Percentiles rank a stretch among this genome's conserved stretches.
Conservation (phyloP, 2,113 vertebrate genomes). For the Sinosuthora webbiana region DNA sequence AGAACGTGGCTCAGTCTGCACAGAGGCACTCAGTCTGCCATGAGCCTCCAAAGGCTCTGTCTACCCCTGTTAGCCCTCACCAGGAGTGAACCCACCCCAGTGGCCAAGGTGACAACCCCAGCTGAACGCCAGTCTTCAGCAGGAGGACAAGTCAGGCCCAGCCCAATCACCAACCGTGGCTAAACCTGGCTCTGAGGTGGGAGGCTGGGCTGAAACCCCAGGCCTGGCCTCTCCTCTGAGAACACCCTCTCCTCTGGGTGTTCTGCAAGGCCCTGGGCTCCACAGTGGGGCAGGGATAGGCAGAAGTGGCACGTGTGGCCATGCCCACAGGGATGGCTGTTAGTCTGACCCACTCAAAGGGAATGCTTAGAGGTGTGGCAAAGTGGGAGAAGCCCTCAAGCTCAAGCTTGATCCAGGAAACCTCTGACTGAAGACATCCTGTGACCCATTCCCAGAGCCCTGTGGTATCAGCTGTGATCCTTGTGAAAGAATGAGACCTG, state of each 20-base stretch:
- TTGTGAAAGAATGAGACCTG: neutral
- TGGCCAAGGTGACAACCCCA: neutral
- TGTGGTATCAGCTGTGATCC: fast-evolving
- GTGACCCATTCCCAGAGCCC: neutral
- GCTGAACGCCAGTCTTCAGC: neutral
- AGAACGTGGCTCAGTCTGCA: neutral
- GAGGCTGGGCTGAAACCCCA: neutral
- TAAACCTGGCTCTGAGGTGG: neutral
- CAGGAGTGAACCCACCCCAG: neutral
- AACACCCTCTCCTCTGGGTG: no score
- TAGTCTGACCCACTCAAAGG: neutral
- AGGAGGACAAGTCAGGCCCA: neutral
- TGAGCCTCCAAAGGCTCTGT: neutral
- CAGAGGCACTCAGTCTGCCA: neutral
- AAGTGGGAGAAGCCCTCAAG: neutral
- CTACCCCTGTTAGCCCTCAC: neutral
- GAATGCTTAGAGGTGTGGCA: neutral
- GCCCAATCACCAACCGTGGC: fast-evolving
- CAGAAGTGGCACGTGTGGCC: neutral
- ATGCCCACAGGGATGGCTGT: neutral
- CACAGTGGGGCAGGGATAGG: neutral
- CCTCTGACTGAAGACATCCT: neutral
- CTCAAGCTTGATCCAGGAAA: neutral
- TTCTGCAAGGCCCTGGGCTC: neutral
- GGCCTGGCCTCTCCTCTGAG: neutral